Percentiles rank a stretch among this genome's conserved stretches.
Conservation (phyloP, 2,113 vertebrate species). For the Ochotona princeps region DNA sequence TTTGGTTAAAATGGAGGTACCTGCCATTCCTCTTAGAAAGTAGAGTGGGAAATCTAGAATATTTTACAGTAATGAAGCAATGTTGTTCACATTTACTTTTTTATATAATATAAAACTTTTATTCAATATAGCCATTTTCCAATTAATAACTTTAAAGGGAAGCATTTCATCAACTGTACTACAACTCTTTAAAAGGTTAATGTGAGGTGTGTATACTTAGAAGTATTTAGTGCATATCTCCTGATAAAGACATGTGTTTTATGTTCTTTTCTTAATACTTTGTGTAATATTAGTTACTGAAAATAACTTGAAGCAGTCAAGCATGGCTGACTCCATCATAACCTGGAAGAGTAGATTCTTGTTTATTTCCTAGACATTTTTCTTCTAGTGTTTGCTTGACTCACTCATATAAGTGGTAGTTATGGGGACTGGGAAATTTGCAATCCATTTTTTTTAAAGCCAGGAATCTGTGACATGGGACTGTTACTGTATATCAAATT, state of each 20-base stretch:
- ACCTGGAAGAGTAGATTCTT: not conserved
- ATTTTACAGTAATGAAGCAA: constrained; percentile 77
- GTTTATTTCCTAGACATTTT: not conserved
- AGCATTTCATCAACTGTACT: constrained; percentile 59
- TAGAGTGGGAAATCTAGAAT: constrained; percentile 73
- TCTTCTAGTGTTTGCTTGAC: not conserved
- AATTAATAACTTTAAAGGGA: constrained; percentile 74
- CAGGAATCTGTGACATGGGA: not conserved
- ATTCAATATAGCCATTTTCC: constrained; percentile 44
- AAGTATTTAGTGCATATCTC: constrained; percentile 54
- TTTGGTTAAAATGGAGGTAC: constrained; percentile 80
- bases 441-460: not conserved
- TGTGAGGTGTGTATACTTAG: constrained; percentile 7
- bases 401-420: not conserved
- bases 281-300: not conserved
- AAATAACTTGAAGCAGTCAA: not conserved
- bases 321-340: not conserved
- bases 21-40: constrained; percentile 66
- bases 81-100: constrained; percentile 64
- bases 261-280: not conserved
- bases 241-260: constrained; percentile 30
- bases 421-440: not conserved
- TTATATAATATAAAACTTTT: constrained; percentile 66
- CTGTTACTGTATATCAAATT: not conserved
- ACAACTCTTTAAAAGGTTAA: not conserved